Evolutionary conservation across 1,140 invertebrate genomes (phyloP), one percentile per base, ranked within the genome.

Genomic region (Drosophila tristis): DNA sequence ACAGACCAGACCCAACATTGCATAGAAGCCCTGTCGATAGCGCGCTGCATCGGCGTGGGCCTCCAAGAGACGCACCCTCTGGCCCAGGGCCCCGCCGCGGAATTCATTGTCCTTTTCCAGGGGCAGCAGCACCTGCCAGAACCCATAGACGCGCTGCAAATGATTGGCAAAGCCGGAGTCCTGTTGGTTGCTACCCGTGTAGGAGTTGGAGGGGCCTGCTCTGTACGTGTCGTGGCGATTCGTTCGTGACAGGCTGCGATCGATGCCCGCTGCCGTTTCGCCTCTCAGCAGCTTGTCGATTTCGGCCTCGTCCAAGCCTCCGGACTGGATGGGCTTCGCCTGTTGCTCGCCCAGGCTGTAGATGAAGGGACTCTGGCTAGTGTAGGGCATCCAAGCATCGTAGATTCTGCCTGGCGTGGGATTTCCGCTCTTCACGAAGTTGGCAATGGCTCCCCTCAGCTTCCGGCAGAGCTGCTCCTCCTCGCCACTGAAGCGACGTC

Each of bases 381-480:
- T 93, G 74, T 95, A 95, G n/a, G 93, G 92, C 50, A 91, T 77
- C 95, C 95, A 95, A 13, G 92, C 90, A 23, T 94, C 92, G 42
- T 93, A 93, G 42, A 93, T 93, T 13, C 92, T 92, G 44, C 93
- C 94, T 5, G 94, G 93, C 9, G 94, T 95, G 4, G 93, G 92
- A 87, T 93, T 92, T 2, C 95, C 95, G 87, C 93, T 93, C 74
- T 93, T 94, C 2, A 95, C 92, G 71, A 95, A 96, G 82, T 94
- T 95, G 2, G 92, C 91, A 85, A 95, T 93, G 60, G 93, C 92
- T 44, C 93, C 92, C 68, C 94, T 93, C 59, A 95, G 92, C 61
- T 93, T 79, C 15, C 92, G 92, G 67, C 94, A 95, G 7, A 95
- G 87, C 58, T 93, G 90, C 59, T 94, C 94, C 86, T 96, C 95